Evolutionary conservation across 2,113 vertebrate genomes (phyloP), one percentile per base, ranked within the genome.

Genomic region (Cairina moschata): DNA sequence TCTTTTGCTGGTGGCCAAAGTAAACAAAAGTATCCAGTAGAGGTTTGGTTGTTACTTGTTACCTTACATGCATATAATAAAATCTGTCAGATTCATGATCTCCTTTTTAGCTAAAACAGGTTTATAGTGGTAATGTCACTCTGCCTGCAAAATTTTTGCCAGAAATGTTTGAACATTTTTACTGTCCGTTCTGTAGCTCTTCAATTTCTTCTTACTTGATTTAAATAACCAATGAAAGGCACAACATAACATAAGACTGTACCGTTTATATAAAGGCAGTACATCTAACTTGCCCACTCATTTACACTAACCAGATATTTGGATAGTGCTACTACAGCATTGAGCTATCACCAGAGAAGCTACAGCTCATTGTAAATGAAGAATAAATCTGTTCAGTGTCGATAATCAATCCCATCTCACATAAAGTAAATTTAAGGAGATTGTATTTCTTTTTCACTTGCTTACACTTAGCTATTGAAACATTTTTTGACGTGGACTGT

Each of bases 131-230:
- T 76, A 48, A 77, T 74, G 92, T 86, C 40, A 40, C 62, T 67
- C 23, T 78, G 69, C 9, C 16, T 59, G 38, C 28, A 36, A 36
- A 74, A 86, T 55, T 81, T 40, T 42, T 80, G 50, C 77, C 81
- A 94, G 80, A 63, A 62, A 28, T 23, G 6, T 93, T 86, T 46
- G 69, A 91, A 85, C n/a, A 42, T 91, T 95, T 93, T 86, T 78
- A 28, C 28, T 88, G 0, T 20, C 60, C 32, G 75, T 75, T 93
- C 73, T 86, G 42, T 77, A 71, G 55, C 68, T 79, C 68, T 90
- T 56, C 55, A 63, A 3, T 84, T 75, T 91, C 69, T 88, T 72
- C 34, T 81, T 59, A 40, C 72, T 88, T 80, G 50, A 74, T 50
- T 80, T 74, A 66, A 88, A 60, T 81, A 67, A 77, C 50, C 65